phyloP scores from a whole-genome alignment of 2,113 vertebrate species.

The Protomyctophum bolini region DNA sequence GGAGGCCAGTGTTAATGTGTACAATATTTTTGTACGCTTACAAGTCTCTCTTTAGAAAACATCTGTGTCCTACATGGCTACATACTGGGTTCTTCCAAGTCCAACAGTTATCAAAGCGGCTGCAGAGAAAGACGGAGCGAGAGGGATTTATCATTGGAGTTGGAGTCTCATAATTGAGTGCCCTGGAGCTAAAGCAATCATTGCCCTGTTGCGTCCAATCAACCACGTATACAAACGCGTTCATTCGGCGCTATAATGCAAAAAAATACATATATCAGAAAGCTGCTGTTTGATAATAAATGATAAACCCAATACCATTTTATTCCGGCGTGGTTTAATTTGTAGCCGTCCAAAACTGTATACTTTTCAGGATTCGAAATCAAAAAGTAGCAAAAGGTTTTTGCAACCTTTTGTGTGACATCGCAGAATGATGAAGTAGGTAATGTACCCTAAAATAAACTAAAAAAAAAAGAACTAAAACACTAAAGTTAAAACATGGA shows the following conservation, averaged over 20 bases:
- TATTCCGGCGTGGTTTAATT: too few relatives aligned
- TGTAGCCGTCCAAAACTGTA: too few relatives aligned
- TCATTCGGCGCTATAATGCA: constrained; percentile 15
- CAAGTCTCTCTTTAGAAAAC: neutral
- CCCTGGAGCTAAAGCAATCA: constrained; percentile 40
- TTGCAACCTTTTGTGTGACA: too few relatives aligned
- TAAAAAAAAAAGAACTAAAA: constrained; percentile 3
- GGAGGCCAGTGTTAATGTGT: neutral
- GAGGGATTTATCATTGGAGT: neutral
- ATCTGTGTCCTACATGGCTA: neutral
- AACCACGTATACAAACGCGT: neutral
- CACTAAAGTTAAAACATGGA: constrained; percentile 31
- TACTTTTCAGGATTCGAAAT: neutral
- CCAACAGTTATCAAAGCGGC: constrained; percentile 42
- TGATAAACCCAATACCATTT: too few relatives aligned
- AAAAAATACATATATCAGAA: neutral
- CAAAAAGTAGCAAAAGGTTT: too few relatives aligned
- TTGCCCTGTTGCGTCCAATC: constrained; percentile 7
- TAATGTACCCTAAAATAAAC: constrained; percentile 12
- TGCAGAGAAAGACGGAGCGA: constrained; percentile 42
- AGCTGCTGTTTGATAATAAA: too few relatives aligned
- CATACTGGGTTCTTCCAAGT: neutral
- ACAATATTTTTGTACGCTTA: neutral
- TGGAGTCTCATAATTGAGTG: constrained; percentile 15
- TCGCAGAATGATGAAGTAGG: too few relatives aligned